Percentiles rank a stretch among this genome's conserved stretches.
Conservation (phyloP, 2,113 vertebrate genomes). For the Oriolus oriolus region DNA sequence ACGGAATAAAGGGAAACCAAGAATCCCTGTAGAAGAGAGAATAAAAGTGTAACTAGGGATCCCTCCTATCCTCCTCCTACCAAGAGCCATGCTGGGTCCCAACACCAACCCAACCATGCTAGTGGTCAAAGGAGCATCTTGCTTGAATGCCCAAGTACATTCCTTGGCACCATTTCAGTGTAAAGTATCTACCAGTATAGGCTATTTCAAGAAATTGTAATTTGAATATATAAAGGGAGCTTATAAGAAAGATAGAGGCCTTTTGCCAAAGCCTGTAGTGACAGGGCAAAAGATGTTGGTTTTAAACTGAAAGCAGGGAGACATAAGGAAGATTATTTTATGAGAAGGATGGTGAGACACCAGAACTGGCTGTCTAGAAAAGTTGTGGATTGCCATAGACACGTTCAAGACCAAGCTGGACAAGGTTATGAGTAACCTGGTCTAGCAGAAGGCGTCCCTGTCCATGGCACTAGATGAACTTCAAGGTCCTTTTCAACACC, state of each 20-base stretch:
- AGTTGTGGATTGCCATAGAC: fast-evolving
- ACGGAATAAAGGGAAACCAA: neutral
- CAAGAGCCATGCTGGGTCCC: neutral
- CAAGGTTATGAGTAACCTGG: neutral
- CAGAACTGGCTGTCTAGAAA: neutral
- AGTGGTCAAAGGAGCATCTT: neutral
- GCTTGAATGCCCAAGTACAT: neutral
- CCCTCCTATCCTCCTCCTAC: neutral
- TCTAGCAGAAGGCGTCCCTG: neutral
- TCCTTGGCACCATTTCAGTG: neutral
- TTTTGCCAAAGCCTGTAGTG: neutral
- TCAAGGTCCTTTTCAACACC: neutral
- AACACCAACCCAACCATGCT: neutral
- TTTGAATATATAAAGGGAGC: neutral
- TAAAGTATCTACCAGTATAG: neutral
- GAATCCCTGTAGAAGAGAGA: neutral
- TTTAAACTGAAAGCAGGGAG: neutral
- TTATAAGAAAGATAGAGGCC: neutral
- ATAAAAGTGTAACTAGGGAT: neutral
- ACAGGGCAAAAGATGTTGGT: neutral
- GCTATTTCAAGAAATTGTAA: neutral
- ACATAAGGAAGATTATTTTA: neutral
- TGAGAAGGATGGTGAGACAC: neutral
- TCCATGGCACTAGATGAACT: neutral
- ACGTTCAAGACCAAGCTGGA: neutral